Evolutionary conservation across 2,113 vertebrate genomes (phyloP), one percentile per base, ranked within the genome.

Genomic region (Ia io): DNA sequence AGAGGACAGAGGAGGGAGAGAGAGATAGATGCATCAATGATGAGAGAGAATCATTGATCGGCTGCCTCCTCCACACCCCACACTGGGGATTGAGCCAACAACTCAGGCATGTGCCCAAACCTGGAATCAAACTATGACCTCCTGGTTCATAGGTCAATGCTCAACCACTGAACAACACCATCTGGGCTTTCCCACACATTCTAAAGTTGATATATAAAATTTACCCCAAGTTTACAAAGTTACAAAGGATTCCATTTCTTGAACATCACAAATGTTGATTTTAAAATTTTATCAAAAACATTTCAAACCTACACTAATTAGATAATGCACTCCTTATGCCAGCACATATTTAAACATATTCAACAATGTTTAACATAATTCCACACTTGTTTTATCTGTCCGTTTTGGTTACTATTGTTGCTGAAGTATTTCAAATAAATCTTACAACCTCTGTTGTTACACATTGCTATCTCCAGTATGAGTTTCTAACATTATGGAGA

Each of bases 361-460:
- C 49, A 70, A 49, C 6, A 70, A 47, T 70, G 37, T 78, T 85
- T 10, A 87, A 87, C 42, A 42, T 71, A 78, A 35, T 67, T 2
- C 18, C 23, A 59, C 59, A 32, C 13, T 89, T 90, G 3, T 8
- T 78, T 71, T 78, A 84, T 61, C n/a, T 84, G 44, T 37, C 23
- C 17, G 3, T 78, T 89, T 65, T 82, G 28, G 10, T 56, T 82
- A 37, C 56, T 78, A 69, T 77, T 90, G 5, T 56, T 84, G 70
- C 47, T 25, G 20, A 90, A 61, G 40, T 84, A 78, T 94, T 85
- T 90, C 6, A 94, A 94, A 61, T 77, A 59, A 77, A 42, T 90
- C 20, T 40, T 61, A 90, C 40, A 32, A 84, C 4, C 25, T 30
- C n/a, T 61, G 42, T 59, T 14, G 35, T 70, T 20, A 61, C 5